A percentile compares a stretch with the other conserved stretches of the same genome.
phyloP scores from a whole-genome alignment of 2,113 vertebrate species.

The Tachysurus fulvidraco region DNA sequence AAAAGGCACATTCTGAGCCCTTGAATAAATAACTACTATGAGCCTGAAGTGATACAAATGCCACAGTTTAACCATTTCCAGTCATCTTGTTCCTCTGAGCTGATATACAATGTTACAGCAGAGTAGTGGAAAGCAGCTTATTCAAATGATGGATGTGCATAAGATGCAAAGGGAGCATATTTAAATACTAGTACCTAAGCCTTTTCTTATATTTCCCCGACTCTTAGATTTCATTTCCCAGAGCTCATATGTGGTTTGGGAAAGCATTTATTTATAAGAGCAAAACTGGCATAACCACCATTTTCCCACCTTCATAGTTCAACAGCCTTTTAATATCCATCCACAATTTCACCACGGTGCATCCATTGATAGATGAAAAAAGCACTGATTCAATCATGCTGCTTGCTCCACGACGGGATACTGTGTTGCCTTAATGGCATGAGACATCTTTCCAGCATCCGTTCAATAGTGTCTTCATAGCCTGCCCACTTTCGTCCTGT shows the following conservation, averaged over 20 bases:
- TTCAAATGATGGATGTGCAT: constrained; percentile 44
- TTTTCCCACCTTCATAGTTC: constrained; percentile 9
- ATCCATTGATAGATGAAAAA: constrained; percentile 17
- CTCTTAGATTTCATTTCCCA: constrained; percentile 14
- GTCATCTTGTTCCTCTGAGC: constrained; percentile 31
- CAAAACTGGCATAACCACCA: constrained; percentile 19
- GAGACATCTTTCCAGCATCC: not conserved
- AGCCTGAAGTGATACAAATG: constrained; percentile 40
- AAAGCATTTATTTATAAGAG: constrained; percentile 27
- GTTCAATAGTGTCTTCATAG: constrained; percentile 6
- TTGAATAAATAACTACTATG: constrained; percentile 53
- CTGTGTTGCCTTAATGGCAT: not conserved
- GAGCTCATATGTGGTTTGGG: constrained; percentile 16
- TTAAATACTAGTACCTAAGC: constrained; percentile 39
- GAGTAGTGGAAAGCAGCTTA: constrained; percentile 46
- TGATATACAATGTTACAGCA: constrained; percentile 42
- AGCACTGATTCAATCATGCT: constrained; percentile 12
- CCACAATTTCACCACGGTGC: not conserved
- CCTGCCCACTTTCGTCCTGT: constrained; percentile 11
- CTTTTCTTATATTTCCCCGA: constrained; percentile 18
- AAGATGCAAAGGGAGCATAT: constrained; percentile 34
- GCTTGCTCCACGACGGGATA: not conserved
- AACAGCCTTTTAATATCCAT: constrained; percentile 32
- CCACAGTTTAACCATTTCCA: constrained; percentile 41
- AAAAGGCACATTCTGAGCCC: constrained; percentile 44